Base-by-base conservation (phyloP, 2,888 invertebrate species). In the Cataglyphis albicans region DNA sequence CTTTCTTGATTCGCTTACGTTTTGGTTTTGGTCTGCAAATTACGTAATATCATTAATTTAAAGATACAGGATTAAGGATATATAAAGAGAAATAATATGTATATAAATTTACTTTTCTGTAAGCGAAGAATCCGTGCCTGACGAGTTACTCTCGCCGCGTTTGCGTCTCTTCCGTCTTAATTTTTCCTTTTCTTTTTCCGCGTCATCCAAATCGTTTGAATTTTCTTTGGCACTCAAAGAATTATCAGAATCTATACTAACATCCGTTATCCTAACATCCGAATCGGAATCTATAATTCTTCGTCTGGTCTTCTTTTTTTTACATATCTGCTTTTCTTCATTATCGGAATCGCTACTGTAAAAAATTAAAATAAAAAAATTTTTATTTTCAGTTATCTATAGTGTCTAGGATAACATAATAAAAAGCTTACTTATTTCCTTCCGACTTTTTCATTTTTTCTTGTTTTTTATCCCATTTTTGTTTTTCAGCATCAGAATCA, bases 1-100 rank as follows among this genome's bases (percentile, higher is more conserved):
- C 89, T 57, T 91, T 92, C 75, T 92, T 93, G 29, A 94, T 94
- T 65, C 94, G 91, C 86, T 88, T 93, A 35, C 94, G 90, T 81
- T 92, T 94, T 4, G 87, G 76, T 64, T 93, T 94, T 10, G 85
- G 4, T 44, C 93, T 93, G 65, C 38, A 61, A 64, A 70, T 70
- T 9, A 74, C 15, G 0, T 35, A 63, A 25, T 12, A 55, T 55
- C 25, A 52, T 67, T 9, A 68, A 12, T 5, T 55, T 15, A 35
- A 55, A 25, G 0, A 18, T 21, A 25, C 15, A 55, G 1, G 0
- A 55, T 21, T 35, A 72, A 52, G 10, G 0, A 70, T 57, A 29
- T 3, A 25, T 21, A 55, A 0, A 9, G 32, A 25, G 7, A 38
- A n/a, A 7, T 10, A 78, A 7, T 67, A 59, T 57, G 5, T 44